Evolutionary conservation across 2,888 invertebrate genomes (phyloP), one percentile per base, ranked within the genome.

Genomic region (Hylaea fasciaria): DNA sequence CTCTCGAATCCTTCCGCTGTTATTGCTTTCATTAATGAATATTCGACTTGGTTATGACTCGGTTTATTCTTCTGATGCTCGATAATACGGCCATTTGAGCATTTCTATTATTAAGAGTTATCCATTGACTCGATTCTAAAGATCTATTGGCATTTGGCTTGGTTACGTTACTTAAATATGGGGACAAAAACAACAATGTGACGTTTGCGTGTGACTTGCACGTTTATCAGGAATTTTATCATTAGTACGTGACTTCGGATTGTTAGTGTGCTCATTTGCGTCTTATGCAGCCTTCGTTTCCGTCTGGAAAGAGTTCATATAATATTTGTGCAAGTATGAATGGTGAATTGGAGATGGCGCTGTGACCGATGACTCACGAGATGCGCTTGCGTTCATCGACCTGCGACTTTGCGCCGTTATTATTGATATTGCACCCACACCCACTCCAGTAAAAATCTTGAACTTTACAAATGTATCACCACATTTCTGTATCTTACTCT

Each of bases 371-470:
- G 89, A 89, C 68, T 89, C 89, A 88, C n/a, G 73, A 78, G 72
- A 77, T 76, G 79, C 74, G 72, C 66, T 74, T 69, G 79, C 81
- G 91, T 85, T 86, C 88, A 75, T 80, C 82, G 88, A 89, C 87
- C 89, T 82, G 80, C 80, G 73, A 76, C 74, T 76, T 78, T 74
- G 72, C 76, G 76, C 80, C 81, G 77, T 81, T 83, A 81, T 80
- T 77, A 75, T 77, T 65, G 67, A 80, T 78, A 81, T 76, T 65
- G 77, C 78, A 78, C 74, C 73, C 74, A 77, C 66, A 29, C 68
- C 60, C 65, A 48, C 50, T 62, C 58, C 62, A 62, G 51, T 48
- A 35, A 22, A 43, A 47, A 22, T 51, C 41, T 49, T 55, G n/a
- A 44, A 55, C 46, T 40, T 54, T 9, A 41, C 41, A 51, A 29